These are phyloP conservation scores for Nesospiza acunhae DNA, from an alignment of 2,113 vertebrate genomes.

Conservation along the genomic window DNA sequence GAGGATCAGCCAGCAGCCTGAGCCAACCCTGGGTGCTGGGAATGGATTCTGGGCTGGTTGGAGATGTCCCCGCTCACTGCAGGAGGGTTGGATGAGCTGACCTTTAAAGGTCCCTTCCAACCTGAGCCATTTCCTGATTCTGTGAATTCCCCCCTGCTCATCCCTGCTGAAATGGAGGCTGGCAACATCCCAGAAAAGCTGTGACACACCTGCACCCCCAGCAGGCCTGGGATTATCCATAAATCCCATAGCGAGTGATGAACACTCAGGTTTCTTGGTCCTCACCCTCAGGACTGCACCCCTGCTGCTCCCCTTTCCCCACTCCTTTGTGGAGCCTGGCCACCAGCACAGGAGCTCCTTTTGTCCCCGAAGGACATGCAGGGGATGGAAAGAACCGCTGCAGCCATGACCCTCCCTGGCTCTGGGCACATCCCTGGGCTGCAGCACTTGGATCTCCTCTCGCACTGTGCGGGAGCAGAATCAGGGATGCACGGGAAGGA, in stretches of 20 bases:
- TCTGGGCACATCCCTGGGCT: not conserved
- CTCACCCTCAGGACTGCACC: fast-evolving
- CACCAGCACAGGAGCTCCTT: not conserved
- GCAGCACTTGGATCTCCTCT: not conserved
- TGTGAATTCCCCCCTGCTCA: not conserved
- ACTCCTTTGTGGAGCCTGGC: fast-evolving
- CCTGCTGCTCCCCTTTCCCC: not conserved
- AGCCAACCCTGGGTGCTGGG: not conserved
- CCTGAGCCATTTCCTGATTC: fast-evolving
- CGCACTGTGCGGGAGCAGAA: not conserved
- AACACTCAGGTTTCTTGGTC: not conserved
- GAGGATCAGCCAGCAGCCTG: not conserved
- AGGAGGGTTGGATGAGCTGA: not conserved
- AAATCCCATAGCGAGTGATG: fast-evolving
- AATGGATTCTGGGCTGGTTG: not conserved
- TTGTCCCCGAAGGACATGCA: not conserved
- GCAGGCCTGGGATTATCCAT: not conserved
- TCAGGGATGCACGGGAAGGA: fast-evolving
- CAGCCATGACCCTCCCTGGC: not conserved
- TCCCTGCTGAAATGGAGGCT: not conserved
- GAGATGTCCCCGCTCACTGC: not conserved
- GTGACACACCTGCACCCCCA: fast-evolving
- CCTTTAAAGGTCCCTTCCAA: not conserved
- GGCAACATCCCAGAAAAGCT: not conserved
- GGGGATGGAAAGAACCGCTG: not conserved